These are phyloP conservation scores for Irena cyanogastra DNA, from an alignment of 2,113 vertebrate genomes.

Conservation along the genomic window DNA sequence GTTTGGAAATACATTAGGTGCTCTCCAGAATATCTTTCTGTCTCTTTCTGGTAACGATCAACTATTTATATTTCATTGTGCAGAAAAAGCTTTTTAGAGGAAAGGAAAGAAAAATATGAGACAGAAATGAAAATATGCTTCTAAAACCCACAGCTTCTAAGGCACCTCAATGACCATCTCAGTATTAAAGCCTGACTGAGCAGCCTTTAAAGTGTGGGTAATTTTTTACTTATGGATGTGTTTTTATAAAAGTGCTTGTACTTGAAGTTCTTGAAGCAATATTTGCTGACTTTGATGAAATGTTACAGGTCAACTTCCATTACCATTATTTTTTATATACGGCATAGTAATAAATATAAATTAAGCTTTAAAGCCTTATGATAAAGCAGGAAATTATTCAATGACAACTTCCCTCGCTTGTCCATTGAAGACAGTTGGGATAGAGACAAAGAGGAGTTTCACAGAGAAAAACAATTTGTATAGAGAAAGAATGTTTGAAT, in stretches of 20 bases:
- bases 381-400: neutral
- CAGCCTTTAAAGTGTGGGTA: neutral
- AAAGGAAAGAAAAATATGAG: conserved; percentile 10
- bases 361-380: neutral
- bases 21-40: neutral
- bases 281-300: conserved; percentile 17
- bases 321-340: neutral
- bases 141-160: neutral
- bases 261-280: neutral
- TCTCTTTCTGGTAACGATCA: conserved; percentile 2
- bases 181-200: neutral
- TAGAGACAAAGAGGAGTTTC: neutral
- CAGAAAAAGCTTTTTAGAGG: neutral
- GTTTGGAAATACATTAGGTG: neutral
- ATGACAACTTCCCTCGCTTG: neutral
- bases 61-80: neutral
- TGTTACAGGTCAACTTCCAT: neutral
- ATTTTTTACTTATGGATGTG: neutral
- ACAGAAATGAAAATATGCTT: conserved; percentile 7
- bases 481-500: neutral
- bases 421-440: neutral
- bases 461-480: neutral
- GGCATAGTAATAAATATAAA: neutral
- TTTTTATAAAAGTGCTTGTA: conserved; percentile 32
- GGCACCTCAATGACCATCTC: neutral